Percentiles rank a stretch among this genome's conserved stretches.
phyloP scores from a whole-genome alignment of 2,113 vertebrate genomes.

The Todiramphus chloris region DNA sequence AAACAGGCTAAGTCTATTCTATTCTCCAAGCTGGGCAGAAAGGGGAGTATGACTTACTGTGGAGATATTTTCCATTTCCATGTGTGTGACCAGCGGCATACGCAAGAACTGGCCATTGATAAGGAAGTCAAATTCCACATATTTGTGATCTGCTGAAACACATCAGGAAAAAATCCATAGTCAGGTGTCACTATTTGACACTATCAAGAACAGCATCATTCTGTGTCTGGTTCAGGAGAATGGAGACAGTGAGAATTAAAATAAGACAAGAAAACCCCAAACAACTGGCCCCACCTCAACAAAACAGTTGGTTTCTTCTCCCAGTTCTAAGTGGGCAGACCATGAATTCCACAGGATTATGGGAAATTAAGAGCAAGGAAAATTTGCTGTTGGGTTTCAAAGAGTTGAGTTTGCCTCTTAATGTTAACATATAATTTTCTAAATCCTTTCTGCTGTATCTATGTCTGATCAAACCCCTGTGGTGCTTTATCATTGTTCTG shows the following conservation, averaged over 20 bases:
- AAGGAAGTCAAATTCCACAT: constrained; percentile 98
- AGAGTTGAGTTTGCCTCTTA: not conserved
- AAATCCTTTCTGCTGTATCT: not conserved
- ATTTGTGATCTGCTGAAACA: constrained; percentile 85
- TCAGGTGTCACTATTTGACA: not conserved
- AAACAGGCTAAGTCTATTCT: not conserved
- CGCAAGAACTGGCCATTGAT: constrained; percentile 93
- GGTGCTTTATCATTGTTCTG: not conserved
- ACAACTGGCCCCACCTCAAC: too few relatives aligned
- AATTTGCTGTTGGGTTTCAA: not conserved
- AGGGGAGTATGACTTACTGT: constrained; percentile 75
- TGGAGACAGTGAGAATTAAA: not conserved
- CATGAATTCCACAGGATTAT: not conserved
- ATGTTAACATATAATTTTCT: not conserved
- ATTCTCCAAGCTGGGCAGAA: not conserved
- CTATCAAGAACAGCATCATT: not conserved
- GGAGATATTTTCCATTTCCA: constrained; percentile 91
- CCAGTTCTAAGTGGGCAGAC: not conserved
- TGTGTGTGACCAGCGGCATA: constrained; percentile 82
- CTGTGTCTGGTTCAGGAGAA: not conserved
- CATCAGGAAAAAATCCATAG: not conserved
- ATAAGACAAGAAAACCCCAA: not conserved
- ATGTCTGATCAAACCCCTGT: not conserved
- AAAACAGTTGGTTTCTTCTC: not conserved
- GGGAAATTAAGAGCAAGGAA: not conserved